A percentile compares a stretch with the other conserved stretches of the same genome.
Evolutionary conservation across 1,140 invertebrate species (phyloP).

Genomic region (Xylocopa sonorina): DNA sequence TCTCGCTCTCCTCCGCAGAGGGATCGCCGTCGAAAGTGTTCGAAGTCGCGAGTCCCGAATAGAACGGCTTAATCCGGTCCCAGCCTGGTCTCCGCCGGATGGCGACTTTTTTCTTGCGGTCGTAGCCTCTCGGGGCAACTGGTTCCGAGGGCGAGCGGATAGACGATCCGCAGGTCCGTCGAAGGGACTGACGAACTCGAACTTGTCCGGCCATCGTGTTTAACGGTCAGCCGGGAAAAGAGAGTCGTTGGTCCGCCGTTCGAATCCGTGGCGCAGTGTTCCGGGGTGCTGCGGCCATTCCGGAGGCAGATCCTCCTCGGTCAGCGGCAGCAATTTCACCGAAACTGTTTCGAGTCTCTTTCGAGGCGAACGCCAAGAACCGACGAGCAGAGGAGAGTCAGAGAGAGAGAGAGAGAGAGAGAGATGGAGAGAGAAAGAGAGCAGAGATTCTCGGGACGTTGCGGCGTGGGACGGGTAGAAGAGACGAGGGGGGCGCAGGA

Average conservation of each 20-base stretch:
- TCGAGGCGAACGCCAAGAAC: slow-evolving; percentile 16
- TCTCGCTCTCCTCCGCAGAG: neutral
- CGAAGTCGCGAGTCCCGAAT: neutral
- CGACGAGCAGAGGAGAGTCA: no score
- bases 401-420: neutral
- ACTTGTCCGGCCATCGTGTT: slow-evolving; percentile 3
- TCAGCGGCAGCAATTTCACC: slow-evolving; percentile 57
- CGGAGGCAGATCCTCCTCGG: slow-evolving; percentile 51
- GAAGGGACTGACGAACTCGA: neutral
- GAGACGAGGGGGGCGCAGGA: no score
- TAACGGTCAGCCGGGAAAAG: slow-evolving; percentile 24
- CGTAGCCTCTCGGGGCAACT: neutral
- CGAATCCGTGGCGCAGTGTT: slow-evolving; percentile 26
- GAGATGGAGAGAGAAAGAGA: neutral
- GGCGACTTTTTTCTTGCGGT: slow-evolving; percentile 5
- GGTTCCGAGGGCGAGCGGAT: neutral
- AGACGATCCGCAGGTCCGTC: neutral
- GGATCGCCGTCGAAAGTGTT: neutral
- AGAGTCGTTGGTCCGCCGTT: slow-evolving; percentile 8
- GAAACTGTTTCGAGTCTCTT: slow-evolving; percentile 54
- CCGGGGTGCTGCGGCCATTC: slow-evolving; percentile 18
- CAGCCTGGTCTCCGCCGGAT: neutral
- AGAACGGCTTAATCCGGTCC: neutral
- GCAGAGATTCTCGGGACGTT: slow-evolving; percentile 12
- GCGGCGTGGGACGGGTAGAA: no score